Conservation (phyloP, 2,888 invertebrate species). For the Odontomyia ornata region DNA sequence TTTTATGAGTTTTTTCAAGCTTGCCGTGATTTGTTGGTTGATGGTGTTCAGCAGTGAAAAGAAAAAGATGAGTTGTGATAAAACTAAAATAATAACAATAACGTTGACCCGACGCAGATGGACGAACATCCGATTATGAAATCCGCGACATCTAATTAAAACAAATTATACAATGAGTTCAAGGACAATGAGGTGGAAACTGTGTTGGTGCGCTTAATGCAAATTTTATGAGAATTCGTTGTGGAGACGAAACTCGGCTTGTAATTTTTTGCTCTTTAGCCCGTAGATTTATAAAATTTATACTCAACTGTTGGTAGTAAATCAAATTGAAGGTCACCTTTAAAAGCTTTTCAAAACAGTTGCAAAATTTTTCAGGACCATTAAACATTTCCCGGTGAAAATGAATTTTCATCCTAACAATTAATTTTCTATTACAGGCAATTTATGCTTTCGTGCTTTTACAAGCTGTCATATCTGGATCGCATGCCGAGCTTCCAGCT, state of each 20-base stretch:
- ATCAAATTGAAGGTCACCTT: too few relatives aligned
- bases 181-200: slow-evolving; percentile 7
- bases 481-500: slow-evolving; percentile 8
- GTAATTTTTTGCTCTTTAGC: too few relatives aligned
- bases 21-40: too few relatives aligned
- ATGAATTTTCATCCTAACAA: background rate
- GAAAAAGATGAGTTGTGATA: background rate
- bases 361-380: background rate
- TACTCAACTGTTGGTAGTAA: too few relatives aligned
- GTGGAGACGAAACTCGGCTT: too few relatives aligned
- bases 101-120: slow-evolving; percentile 7
- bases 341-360: too few relatives aligned
- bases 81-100: background rate
- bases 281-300: too few relatives aligned
- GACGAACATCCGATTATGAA: slow-evolving; percentile 37
- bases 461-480: slow-evolving; percentile 26
- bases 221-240: slow-evolving; percentile 16
- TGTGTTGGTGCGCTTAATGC: slow-evolving; percentile 7
- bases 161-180: slow-evolving; percentile 9
- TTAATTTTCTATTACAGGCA: slow-evolving; percentile 1
- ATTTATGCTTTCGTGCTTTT: slow-evolving; percentile 17
- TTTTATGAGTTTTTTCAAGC: background rate
- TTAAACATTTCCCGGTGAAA: background rate
- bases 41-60: background rate
- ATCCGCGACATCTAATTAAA: slow-evolving; percentile 1